These are phyloP conservation scores for Phengaris alcon DNA, from an alignment of 2,888 invertebrate species.

Conservation along the genomic window DNA sequence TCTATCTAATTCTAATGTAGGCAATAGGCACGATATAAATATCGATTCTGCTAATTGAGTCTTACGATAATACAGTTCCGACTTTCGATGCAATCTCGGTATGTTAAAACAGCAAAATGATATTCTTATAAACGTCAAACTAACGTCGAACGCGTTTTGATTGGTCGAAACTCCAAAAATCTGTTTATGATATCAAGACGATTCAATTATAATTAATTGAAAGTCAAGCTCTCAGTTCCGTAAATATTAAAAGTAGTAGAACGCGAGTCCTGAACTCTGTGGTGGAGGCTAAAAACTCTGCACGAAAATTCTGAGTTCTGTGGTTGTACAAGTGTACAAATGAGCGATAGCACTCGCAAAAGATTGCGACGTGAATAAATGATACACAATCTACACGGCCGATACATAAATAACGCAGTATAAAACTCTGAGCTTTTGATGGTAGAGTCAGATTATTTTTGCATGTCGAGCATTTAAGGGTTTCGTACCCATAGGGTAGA, in stretches of 20 bases:
- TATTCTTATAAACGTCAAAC: too few relatives aligned
- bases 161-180: too few relatives aligned
- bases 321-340: slow-evolving; percentile 26
- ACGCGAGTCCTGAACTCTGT: not conserved
- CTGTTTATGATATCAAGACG: too few relatives aligned
- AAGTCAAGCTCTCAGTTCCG: too few relatives aligned
- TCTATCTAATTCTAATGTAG: too few relatives aligned
- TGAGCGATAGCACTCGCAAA: slow-evolving; percentile 25
- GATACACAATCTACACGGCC: slow-evolving; percentile 31
- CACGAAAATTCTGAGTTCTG: not conserved
- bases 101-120: too few relatives aligned
- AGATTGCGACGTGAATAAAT: slow-evolving; percentile 34
- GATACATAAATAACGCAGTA: slow-evolving; percentile 30
- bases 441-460: not conserved
- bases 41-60: not conserved
- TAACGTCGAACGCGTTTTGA: too few relatives aligned
- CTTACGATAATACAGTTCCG: too few relatives aligned
- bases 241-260: not conserved
- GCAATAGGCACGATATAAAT: not conserved
- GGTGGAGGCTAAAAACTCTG: not conserved
- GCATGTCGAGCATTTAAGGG: not conserved
- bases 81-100: too few relatives aligned
- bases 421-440: not conserved
- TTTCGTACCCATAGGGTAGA: not conserved
- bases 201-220: too few relatives aligned